Percentiles rank a stretch among this genome's conserved stretches.
These are phyloP conservation scores for Hypsibius dujardini DNA, from an alignment of 1,140 invertebrate species.

Conservation along the genomic window DNA sequence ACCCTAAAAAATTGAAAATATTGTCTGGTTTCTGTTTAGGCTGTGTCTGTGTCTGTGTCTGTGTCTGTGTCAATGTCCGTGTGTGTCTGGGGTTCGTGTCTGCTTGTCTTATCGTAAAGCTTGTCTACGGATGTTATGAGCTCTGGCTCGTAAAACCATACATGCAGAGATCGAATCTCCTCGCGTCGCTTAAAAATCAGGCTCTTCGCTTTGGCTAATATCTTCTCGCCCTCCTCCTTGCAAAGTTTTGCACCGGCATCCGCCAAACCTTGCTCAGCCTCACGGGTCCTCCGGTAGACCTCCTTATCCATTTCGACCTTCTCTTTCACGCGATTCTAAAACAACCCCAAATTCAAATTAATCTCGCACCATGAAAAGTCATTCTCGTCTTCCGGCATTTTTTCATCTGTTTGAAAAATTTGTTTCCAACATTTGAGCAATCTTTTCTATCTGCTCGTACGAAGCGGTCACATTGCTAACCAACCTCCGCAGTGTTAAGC, in stretches of 20 bases:
- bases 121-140: background rate
- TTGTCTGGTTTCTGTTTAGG: too few species aligned
- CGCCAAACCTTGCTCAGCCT: background rate
- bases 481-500: background rate
- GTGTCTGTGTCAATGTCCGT: too few species aligned
- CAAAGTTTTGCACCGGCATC: background rate
- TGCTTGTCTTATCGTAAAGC: background rate
- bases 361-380: too few species aligned
- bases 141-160: background rate
- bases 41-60: too few species aligned
- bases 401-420: background rate
- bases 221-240: background rate
- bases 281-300: background rate
- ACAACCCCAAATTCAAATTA: too few species aligned
- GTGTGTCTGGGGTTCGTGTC: background rate
- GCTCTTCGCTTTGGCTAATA: background rate
- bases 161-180: background rate
- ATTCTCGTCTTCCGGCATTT: background rate
- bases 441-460: background rate
- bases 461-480: background rate
- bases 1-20: too few species aligned
- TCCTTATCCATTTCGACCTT: background rate
- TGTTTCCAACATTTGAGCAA: background rate
- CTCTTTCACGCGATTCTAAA: conserved; percentile 9
- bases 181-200: background rate